phyloP scores from a whole-genome alignment of 2,797 vertebrate genomes.

The Sebastes cheni region DNA sequence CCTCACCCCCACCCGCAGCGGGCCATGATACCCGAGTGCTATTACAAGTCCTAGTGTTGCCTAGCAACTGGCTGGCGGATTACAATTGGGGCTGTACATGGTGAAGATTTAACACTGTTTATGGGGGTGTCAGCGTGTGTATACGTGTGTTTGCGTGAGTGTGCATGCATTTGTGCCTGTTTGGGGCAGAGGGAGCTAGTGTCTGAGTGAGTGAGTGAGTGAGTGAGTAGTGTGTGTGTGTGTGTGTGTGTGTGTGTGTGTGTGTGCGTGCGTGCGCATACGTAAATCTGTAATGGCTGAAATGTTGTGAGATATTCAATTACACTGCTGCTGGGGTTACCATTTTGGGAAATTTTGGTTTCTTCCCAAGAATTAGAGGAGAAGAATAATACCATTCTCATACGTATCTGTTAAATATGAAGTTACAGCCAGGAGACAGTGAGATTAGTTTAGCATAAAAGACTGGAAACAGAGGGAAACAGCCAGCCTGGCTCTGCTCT shows the following conservation, averaged over 20 bases:
- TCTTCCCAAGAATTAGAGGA: background rate
- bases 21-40: slow-evolving; percentile 58
- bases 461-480: background rate
- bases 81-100: slow-evolving; percentile 53
- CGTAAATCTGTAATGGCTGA: slow-evolving; percentile 13
- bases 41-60: slow-evolving; percentile 73
- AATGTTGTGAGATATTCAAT: background rate
- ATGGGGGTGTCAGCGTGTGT: slow-evolving; percentile 33
- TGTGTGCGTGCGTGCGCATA: background rate
- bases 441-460: background rate
- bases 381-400: background rate
- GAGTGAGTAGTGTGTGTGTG: background rate
- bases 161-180: background rate
- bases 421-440: background rate
- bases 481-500: background rate
- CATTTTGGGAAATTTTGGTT: background rate
- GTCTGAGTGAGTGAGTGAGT: background rate
- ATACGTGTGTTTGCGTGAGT: slow-evolving; percentile 1
- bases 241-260: background rate
- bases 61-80: slow-evolving; percentile 77
- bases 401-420: background rate
- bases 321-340: background rate
- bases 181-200: background rate
- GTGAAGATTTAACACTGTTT: slow-evolving; percentile 66
- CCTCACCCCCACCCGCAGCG: slow-evolving; percentile 21